A percentile compares a stretch with the other conserved stretches of the same genome.
Conservation (phyloP, 2,797 vertebrate genomes). For the Falco rusticolus region DNA sequence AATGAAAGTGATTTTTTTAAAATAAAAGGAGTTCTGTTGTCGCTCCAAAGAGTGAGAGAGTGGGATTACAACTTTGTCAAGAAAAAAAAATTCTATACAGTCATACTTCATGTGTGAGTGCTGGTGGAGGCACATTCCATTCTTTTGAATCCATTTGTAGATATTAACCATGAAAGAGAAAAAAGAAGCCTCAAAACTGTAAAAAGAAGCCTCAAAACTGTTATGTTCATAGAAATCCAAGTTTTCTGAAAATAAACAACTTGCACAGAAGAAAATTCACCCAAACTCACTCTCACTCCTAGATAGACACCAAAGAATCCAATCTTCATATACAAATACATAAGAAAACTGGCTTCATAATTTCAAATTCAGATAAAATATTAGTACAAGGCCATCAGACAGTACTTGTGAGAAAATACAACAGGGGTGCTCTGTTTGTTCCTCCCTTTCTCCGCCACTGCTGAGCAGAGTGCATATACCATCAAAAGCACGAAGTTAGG, state of each 20-base stretch:
- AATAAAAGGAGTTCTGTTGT: background rate
- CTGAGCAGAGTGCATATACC: background rate
- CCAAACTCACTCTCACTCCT: background rate
- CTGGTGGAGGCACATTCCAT: background rate
- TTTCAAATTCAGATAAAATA: background rate
- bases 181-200: background rate
- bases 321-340: background rate
- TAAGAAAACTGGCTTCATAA: background rate
- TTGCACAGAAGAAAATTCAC: background rate
- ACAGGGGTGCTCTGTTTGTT: background rate
- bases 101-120: background rate
- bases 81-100: background rate
- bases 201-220: background rate
- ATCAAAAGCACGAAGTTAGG: background rate
- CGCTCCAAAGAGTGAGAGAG: background rate
- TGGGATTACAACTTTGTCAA: background rate
- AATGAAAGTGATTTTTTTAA: background rate
- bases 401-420: background rate
- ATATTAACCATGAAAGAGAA: background rate
- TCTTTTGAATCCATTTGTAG: background rate
- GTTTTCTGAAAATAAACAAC: background rate
- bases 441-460: background rate
- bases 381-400: background rate
- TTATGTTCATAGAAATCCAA: background rate
- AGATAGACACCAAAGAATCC: background rate